A percentile compares a stretch with the other conserved stretches of the same genome.
Conservation (phyloP, 2,113 vertebrate species). For the Nymphicus hollandicus region DNA sequence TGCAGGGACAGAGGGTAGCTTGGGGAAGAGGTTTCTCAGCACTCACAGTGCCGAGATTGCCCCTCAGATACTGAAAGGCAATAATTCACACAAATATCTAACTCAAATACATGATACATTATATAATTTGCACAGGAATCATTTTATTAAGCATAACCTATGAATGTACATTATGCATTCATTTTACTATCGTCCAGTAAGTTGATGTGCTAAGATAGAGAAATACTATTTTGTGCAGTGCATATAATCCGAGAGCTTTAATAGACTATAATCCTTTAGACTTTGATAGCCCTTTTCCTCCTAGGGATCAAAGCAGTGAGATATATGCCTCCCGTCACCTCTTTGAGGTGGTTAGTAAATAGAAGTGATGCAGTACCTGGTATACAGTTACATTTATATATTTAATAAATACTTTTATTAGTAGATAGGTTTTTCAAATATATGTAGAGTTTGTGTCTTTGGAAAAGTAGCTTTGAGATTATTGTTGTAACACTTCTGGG, state of each 20-base stretch:
- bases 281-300: neutral
- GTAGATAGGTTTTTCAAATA: neutral
- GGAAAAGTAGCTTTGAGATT: neutral
- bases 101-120: neutral
- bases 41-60: neutral
- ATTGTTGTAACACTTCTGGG: neutral
- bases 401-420: neutral
- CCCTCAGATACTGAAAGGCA: neutral
- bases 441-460: neutral
- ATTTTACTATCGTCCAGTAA: neutral
- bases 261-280: neutral
- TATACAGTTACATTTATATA: neutral
- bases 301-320: neutral
- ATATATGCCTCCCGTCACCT: neutral
- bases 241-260: neutral
- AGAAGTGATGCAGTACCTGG: neutral
- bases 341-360: neutral
- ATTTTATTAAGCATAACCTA: neutral
- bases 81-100: neutral
- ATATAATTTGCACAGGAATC: neutral
- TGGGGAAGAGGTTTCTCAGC: neutral
- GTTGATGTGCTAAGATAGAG: neutral
- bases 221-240: neutral
- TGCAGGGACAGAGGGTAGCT: fast-evolving
- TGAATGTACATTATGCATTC: neutral